Base-by-base conservation (phyloP, 1,140 invertebrate genomes). In the Pseudomyrmex gracilis region DNA sequence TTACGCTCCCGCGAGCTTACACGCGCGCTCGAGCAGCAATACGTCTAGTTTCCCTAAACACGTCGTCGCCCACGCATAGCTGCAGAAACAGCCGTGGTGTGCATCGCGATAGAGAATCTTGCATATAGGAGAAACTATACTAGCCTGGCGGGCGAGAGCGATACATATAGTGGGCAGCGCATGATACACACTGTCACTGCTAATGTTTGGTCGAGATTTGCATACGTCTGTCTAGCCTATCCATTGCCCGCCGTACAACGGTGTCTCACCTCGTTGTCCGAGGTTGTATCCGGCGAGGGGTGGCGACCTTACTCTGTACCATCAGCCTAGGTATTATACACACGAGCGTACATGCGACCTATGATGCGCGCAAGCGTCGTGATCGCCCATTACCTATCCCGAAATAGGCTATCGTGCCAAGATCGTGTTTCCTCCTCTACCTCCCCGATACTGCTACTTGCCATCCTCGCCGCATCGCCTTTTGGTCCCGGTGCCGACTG, bases 161-260 rank as follows among this genome's bases (percentile, higher is more conserved):
- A 61, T 66, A 64, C 61, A 43, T 87, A 83, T 73, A 86, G 85
- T 34, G 34, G 34, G 34, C 34, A 34, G 34, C 83, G 86, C 83
- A 83, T 67, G 77, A 87, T 90, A 90, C 90, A 90, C 90, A 90
- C 87, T 89, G 90, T 91, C 88, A 89, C 85, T 89, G 85, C 85
- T 90, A 91, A 91, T 94, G 92, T 94, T 94, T 93, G 89, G 82
- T 71, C 87, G 91, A 89, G 89, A 93, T 94, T 94, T 94, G 93
- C 93, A 94, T 94, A 92, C 89, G 93, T 93, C 92, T 93, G 91
- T 92, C 91, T 88, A 78, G 83, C 83, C 89, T 91, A 85, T 90
- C 87, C 88, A 89, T 89, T 90, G 61, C 68, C 57, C 86, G 73
- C 82, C 55, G 71, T 87, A 73, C 80, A 74, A 51, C 66, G 20